Conservation (phyloP, 2,113 vertebrate species). For the Mormyrus iriodes region DNA sequence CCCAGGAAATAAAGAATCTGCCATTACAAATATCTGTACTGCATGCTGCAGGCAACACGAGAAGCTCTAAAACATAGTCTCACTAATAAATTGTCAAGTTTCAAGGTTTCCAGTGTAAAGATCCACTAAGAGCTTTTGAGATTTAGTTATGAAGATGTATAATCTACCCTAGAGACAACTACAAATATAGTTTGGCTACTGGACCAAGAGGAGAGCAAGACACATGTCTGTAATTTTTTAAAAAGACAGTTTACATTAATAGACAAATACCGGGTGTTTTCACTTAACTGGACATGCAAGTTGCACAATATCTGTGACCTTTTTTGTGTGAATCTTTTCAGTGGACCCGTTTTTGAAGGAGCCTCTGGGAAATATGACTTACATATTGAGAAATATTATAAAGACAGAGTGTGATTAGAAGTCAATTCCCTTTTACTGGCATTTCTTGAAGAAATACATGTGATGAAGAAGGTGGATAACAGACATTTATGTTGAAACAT, state of each 20-base stretch:
- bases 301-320: constrained; percentile 53
- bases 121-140: constrained; percentile 29
- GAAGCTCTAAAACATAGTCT: constrained; percentile 44
- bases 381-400: constrained; percentile 34
- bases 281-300: constrained; percentile 44
- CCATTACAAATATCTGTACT: constrained; percentile 35
- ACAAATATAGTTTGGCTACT: constrained; percentile 49
- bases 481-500: neutral
- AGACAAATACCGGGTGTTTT: constrained; percentile 42
- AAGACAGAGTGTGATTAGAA: constrained; percentile 22
- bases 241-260: constrained; percentile 35
- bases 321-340: constrained; percentile 54
- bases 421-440: neutral
- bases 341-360: constrained; percentile 33
- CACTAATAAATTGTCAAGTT: constrained; percentile 43
- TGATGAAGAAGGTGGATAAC: neutral
- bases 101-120: constrained; percentile 34
- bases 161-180: constrained; percentile 43
- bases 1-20: neutral
- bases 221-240: constrained; percentile 44
- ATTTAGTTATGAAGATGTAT: constrained; percentile 49
- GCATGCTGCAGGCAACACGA: constrained; percentile 47
- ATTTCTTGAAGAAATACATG: neutral
- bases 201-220: constrained; percentile 49
- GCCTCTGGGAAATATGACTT: constrained; percentile 51